Evolutionary conservation across 2,888 invertebrate species (phyloP), one percentile per base, ranked within the genome.

Genomic region (Lathronympha strigana): DNA sequence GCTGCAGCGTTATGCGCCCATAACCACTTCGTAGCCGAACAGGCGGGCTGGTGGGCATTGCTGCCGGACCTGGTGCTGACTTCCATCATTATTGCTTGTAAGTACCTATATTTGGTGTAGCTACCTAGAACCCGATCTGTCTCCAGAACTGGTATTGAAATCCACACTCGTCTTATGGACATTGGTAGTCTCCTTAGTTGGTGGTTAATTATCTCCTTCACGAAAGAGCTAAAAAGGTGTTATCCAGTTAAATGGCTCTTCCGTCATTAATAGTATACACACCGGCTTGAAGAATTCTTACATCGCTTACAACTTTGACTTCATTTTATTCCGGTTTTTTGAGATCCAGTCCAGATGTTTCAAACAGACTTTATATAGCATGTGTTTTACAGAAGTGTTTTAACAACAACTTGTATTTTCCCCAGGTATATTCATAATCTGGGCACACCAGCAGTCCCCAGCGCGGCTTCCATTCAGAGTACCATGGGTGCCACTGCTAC

Each of bases 401-500:
- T 6, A 47, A 95, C 21, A 38, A 31, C 15, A 19, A 45, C 4
- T 9, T 49, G 23, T 28, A 3, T 50, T 54, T 36, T 63, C 63
- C 72, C 0, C 76, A 95, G 95, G 95, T 85, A 84, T 97, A 61
- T 86, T 95, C 60, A 92, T 96, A 13, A 97, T 97, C 67, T 94
- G 94, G 64, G 96, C 95, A 25, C 96, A 96, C 80, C 95, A 95
- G 80, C 96, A 96, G 80, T 96, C 94, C 76, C 94, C 94, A 1
- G 90, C 93, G 6, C 94, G 95, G 2, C 80, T 96, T 51, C 94
- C 94, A 66, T 97, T 97, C 82, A 95, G 95, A 71, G 97, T 97
- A 31, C 97, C 97, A 0, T 90, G 96, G 84, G 96, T 97, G 55
- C 97, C 97, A 0, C 86, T 95, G 28, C 80, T 97, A 58, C 97